phyloP scores from a whole-genome alignment of 2,113 vertebrate species.

The Sorex fumeus region DNA sequence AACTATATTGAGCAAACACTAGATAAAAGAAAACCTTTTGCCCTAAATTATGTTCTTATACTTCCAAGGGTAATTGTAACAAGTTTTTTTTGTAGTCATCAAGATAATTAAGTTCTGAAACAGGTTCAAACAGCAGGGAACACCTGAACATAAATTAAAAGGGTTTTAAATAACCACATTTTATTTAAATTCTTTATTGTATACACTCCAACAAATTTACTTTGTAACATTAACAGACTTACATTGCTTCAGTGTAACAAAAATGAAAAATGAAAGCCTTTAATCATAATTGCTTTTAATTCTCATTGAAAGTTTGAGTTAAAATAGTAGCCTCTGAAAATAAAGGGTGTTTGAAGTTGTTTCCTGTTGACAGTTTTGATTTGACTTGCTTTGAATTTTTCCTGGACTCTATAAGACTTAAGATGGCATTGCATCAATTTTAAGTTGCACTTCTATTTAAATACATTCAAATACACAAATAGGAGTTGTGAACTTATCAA shows the following conservation, averaged over 20 bases:
- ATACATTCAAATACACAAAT: slow-evolving; percentile 67
- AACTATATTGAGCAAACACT: slow-evolving; percentile 54
- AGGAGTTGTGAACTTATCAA: slow-evolving; percentile 52
- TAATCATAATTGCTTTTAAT: slow-evolving; percentile 79
- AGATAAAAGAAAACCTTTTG: slow-evolving; percentile 68
- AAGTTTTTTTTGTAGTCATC: slow-evolving; percentile 71
- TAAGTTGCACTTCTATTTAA: slow-evolving; percentile 56
- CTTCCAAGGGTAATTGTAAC: slow-evolving; percentile 71
- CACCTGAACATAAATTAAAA: slow-evolving; percentile 77
- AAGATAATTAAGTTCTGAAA: slow-evolving; percentile 81
- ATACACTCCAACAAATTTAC: slow-evolving; percentile 81
- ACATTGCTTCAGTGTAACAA: slow-evolving; percentile 73
- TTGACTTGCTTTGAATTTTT: slow-evolving; percentile 71
- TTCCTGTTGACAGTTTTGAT: slow-evolving; percentile 73
- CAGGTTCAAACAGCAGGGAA: slow-evolving; percentile 71
- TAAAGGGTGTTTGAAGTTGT: slow-evolving; percentile 62
- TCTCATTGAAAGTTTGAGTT: slow-evolving; percentile 77
- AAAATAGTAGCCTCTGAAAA: slow-evolving; percentile 59
- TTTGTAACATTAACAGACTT: slow-evolving; percentile 69
- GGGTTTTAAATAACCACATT: slow-evolving; percentile 77
- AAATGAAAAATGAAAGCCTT: slow-evolving; percentile 71
- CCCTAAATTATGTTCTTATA: slow-evolving; percentile 71
- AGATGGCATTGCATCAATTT: slow-evolving; percentile 23
- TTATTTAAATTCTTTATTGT: slow-evolving; percentile 80
- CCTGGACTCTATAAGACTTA: slow-evolving; percentile 44